Conservation (phyloP, 2,888 invertebrate genomes). For the Chloromyia formosa region DNA sequence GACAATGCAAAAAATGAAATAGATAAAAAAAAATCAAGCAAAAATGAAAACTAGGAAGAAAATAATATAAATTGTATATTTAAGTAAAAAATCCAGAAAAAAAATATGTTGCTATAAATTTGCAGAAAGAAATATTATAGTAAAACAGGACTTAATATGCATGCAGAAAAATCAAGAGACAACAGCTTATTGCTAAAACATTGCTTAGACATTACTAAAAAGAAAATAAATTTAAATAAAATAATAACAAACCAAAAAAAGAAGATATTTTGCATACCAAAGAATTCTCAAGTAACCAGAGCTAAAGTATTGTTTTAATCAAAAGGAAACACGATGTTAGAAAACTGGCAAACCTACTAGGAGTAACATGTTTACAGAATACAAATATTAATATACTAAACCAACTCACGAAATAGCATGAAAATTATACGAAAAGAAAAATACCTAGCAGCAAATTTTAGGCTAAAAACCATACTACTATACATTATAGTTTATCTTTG, state of each 20-base stretch:
- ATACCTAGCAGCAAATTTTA: constrained; percentile 8
- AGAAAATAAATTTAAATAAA: background rate
- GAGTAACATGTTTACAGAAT: background rate
- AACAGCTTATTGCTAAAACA: constrained; percentile 28
- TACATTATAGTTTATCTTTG: background rate
- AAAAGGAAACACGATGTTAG: background rate
- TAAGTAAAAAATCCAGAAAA: background rate
- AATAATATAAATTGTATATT: background rate
- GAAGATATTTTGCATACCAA: constrained; percentile 37
- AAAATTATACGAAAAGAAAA: background rate
- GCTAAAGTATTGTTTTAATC: background rate
- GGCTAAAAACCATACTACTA: background rate
- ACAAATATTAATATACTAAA: background rate
- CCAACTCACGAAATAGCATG: background rate
- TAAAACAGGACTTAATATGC: too few species aligned
- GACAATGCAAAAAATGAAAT: too few species aligned
- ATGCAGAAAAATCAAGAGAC: background rate
- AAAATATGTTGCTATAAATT: background rate
- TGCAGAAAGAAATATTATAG: background rate
- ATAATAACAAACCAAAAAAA: background rate
- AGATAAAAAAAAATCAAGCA: too few species aligned
- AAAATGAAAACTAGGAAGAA: background rate
- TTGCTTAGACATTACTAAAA: constrained; percentile 23
- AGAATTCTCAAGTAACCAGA: constrained; percentile 10
- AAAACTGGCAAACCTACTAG: constrained; percentile 7